Conservation (phyloP, 1,140 invertebrate genomes). For the Macrostomum lignano region DNA sequence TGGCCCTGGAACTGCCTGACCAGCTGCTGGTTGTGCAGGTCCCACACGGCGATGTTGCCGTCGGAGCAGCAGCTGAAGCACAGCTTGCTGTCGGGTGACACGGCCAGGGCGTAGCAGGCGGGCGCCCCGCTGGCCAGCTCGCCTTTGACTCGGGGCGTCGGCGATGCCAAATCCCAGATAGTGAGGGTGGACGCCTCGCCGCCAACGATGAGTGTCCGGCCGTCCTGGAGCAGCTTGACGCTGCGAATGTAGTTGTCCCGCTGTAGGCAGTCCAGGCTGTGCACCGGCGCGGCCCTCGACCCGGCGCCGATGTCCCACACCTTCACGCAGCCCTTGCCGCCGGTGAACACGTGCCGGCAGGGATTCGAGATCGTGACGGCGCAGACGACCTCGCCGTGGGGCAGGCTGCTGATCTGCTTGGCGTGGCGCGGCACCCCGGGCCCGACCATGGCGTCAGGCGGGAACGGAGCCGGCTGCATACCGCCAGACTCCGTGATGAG, state of each 20-base stretch:
- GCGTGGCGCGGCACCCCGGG: constrained; percentile 69
- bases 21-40: constrained; percentile 51
- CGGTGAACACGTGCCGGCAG: constrained; percentile 66
- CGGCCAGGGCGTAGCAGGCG: constrained; percentile 82
- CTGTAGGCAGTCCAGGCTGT: constrained; percentile 2
- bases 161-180: constrained; percentile 64
- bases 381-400: constrained; percentile 76
- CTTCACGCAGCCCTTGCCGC: constrained; percentile 89
- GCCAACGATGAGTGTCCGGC: constrained; percentile 71
- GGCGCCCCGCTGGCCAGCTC: constrained; percentile 76
- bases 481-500: constrained; percentile 1
- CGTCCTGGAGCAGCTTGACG: constrained; percentile 63
- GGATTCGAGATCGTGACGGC: constrained; percentile 55
- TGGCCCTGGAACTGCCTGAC: constrained; percentile 62
- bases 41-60: constrained; percentile 79
- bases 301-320: constrained; percentile 38
- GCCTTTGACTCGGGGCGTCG: constrained; percentile 8
- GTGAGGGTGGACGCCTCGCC: constrained; percentile 78
- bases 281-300: constrained; percentile 29
- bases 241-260: constrained; percentile 49
- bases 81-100: constrained; percentile 76
- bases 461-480: neutral
- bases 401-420: constrained; percentile 56
- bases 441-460: constrained; percentile 15
- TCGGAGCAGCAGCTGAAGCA: constrained; percentile 63